Evolutionary conservation across 2,797 vertebrate species (phyloP).

Genomic region (Sebastes alutus): DNA sequence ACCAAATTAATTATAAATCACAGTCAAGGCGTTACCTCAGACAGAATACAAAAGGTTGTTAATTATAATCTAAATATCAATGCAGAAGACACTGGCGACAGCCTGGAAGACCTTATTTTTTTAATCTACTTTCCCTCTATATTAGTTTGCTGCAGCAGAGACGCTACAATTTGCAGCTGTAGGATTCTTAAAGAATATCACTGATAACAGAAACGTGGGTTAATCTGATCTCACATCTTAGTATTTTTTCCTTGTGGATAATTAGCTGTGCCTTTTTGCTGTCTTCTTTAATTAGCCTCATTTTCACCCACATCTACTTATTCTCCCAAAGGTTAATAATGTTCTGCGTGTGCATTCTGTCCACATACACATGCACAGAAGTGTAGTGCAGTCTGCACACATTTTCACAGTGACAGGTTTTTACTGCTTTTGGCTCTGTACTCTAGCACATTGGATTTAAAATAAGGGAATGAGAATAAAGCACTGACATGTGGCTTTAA

Average conservation of each 20-base stretch:
- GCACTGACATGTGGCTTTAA: not conserved
- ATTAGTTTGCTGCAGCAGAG: constrained; percentile 14
- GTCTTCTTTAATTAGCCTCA: constrained; percentile 61
- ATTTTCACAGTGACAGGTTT: constrained; percentile 9
- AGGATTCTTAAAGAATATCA: constrained; percentile 26
- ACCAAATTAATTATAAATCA: not conserved
- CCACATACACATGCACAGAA: constrained; percentile 1
- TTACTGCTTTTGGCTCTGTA: not conserved
- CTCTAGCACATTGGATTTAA: not conserved
- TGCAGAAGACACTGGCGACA: not conserved
- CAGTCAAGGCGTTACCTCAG: not conserved
- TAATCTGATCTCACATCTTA: constrained; percentile 48
- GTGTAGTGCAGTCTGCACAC: not conserved
- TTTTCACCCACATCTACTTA: constrained; percentile 45
- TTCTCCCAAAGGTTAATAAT: constrained; percentile 60
- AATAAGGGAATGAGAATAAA: not conserved
- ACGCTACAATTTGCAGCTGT: constrained; percentile 1
- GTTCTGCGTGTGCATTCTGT: constrained; percentile 16
- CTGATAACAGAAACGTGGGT: constrained; percentile 44
- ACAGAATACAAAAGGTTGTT: constrained; percentile 24
- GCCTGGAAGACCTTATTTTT: constrained; percentile 5
- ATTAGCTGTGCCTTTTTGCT: constrained; percentile 61
- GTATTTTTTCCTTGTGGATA: constrained; percentile 38
- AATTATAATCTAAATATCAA: constrained; percentile 41
- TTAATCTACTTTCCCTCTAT: not conserved